Conservation (phyloP, 2,113 vertebrate genomes). For the Budorcas taxicolor region DNA sequence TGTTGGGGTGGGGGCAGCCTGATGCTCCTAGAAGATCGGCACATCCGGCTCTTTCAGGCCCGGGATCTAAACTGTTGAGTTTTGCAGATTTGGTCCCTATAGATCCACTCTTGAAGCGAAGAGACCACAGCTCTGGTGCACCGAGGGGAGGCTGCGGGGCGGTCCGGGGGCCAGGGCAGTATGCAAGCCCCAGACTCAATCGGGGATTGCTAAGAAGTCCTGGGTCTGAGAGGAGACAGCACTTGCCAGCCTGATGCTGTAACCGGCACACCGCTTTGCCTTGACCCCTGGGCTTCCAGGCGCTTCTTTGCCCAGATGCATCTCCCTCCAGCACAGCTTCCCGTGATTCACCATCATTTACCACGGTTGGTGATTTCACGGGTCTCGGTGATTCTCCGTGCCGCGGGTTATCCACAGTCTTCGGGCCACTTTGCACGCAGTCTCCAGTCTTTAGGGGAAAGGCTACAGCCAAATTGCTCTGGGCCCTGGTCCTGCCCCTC, state of each 20-base stretch:
- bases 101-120: neutral
- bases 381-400: neutral
- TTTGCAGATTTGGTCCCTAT: neutral
- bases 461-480: neutral
- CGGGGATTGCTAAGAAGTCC: neutral
- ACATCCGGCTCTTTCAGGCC: too few relatives aligned
- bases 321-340: neutral
- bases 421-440: neutral
- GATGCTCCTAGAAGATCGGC: too few relatives aligned
- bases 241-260: neutral
- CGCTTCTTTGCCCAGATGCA: neutral
- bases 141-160: accelerated
- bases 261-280: too few relatives aligned
- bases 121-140: neutral
- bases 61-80: neutral
- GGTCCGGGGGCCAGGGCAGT: accelerated
- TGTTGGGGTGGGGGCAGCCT: neutral
- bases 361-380: neutral
- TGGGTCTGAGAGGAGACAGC: neutral
- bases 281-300: neutral
- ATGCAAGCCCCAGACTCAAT: neutral
- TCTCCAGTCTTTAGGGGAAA: neutral
- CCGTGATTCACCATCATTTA: neutral
- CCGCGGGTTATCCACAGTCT: neutral
- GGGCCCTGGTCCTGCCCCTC: neutral